phyloP scores from a whole-genome alignment of 2,113 vertebrate genomes.

The Colistium nudipinnis region DNA sequence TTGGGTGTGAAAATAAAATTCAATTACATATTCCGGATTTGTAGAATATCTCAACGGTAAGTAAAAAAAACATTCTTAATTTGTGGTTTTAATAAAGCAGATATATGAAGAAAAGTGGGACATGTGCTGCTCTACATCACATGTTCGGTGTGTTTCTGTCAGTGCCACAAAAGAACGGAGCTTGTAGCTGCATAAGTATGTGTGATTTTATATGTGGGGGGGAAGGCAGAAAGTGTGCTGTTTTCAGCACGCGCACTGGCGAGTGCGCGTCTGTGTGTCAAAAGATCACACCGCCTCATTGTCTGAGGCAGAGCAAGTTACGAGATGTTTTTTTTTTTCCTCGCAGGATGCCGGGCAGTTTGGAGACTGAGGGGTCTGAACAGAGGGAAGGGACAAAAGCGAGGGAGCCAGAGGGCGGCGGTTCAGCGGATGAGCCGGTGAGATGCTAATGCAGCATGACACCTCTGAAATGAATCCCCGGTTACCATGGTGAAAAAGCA shows the following conservation, averaged over 20 bases:
- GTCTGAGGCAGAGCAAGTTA: conserved; percentile 59
- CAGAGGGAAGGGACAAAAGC: conserved; percentile 67
- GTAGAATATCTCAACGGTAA: no score
- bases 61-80: no score
- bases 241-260: conserved; percentile 1
- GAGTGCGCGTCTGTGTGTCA: conserved; percentile 10
- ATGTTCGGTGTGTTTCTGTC: no score
- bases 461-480: conserved; percentile 84
- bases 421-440: conserved; percentile 74
- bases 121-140: no score
- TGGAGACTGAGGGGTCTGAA: conserved; percentile 73
- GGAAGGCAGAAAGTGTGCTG: neutral
- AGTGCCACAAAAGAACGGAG: neutral
- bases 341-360: conserved; percentile 68
- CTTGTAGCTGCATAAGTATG: neutral
- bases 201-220: conserved; percentile 14
- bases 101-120: neutral
- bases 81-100: no score
- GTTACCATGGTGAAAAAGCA: conserved; percentile 97
- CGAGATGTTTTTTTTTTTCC: conserved; percentile 70
- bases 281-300: conserved; percentile 49
- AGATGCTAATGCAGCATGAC: conserved; percentile 86
- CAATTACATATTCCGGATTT: no score
- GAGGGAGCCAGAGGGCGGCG: conserved; percentile 68
- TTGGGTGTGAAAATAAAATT: neutral